Percentiles rank a stretch among this genome's conserved stretches.
These are phyloP conservation scores for Papilio glaucus DNA, from an alignment of 1,140 invertebrate species.

Conservation along the genomic window DNA sequence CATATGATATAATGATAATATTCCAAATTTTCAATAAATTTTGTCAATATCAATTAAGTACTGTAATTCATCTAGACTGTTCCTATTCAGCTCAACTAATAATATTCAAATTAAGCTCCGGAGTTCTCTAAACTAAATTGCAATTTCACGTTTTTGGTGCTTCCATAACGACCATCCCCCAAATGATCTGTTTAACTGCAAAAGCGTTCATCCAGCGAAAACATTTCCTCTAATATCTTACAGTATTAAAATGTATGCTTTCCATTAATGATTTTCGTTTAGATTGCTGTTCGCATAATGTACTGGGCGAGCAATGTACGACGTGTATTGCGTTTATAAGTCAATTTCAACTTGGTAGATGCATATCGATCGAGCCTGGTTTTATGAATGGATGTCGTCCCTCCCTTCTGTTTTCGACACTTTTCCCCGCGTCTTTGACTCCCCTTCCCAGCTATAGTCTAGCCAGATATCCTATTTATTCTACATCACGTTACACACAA, in stretches of 20 bases:
- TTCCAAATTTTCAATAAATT: not conserved
- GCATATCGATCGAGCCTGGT: slow-evolving; percentile 12
- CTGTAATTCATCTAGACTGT: not conserved
- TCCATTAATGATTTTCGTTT: not conserved
- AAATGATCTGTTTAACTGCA: not conserved
- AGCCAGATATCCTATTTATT: not conserved
- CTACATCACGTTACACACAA: too few relatives aligned
- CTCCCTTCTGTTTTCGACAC: slow-evolving; percentile 5
- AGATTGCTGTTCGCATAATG: not conserved
- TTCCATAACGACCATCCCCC: not conserved
- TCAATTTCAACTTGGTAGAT: not conserved
- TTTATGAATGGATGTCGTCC: slow-evolving; percentile 24
- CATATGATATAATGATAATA: not conserved
- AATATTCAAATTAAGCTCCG: not conserved
- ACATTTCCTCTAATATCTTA: not conserved
- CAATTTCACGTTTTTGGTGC: not conserved
- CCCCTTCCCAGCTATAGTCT: not conserved
- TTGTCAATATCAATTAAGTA: not conserved
- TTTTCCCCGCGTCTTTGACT: not conserved
- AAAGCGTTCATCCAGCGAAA: not conserved
- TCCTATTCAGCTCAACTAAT: not conserved
- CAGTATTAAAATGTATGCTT: not conserved
- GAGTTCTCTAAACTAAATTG: slow-evolving; percentile 8
- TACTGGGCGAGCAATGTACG: not conserved
- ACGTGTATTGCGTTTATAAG: not conserved